phyloP scores from a whole-genome alignment of 2,797 vertebrate genomes.

The Dendrocincla fuliginosa region DNA sequence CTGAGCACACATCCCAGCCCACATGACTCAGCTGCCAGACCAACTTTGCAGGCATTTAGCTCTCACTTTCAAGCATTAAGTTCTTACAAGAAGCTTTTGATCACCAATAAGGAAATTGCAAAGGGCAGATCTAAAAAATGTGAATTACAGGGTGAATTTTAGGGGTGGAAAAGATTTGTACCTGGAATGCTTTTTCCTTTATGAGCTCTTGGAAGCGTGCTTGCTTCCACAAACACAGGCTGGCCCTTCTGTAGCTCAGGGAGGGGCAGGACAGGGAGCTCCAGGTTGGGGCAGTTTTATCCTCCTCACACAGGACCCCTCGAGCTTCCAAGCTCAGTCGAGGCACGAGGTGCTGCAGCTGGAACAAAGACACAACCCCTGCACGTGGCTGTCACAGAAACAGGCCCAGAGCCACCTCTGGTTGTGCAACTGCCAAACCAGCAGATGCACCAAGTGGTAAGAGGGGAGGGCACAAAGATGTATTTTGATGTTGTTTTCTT shows the following conservation, averaged over 20 bases:
- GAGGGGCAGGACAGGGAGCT: slow-evolving; percentile 10
- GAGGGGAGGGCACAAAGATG: background rate
- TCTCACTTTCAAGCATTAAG: background rate
- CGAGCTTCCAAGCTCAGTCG: slow-evolving; percentile 82
- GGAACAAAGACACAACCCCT: background rate
- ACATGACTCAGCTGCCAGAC: background rate
- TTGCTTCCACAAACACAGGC: slow-evolving; percentile 81
- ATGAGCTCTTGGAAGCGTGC: slow-evolving; percentile 71
- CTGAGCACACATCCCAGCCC: rapidly evolving
- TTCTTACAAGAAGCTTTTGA: background rate
- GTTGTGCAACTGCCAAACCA: background rate
- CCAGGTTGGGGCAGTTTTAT: slow-evolving; percentile 62
- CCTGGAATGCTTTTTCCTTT: slow-evolving; percentile 71
- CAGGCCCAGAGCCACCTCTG: background rate
- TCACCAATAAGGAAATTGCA: background rate
- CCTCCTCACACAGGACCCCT: background rate
- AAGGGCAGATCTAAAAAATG: background rate
- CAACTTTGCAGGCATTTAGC: background rate
- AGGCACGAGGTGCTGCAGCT: slow-evolving; percentile 84
- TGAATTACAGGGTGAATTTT: background rate
- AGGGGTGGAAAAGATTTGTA: background rate
- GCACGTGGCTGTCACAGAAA: background rate
- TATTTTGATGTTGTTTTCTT: background rate
- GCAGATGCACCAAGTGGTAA: background rate
- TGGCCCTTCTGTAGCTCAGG: slow-evolving; percentile 72